Evolutionary conservation across 2,113 vertebrate species (phyloP).

Genomic region (Tachuris rubrigastra): DNA sequence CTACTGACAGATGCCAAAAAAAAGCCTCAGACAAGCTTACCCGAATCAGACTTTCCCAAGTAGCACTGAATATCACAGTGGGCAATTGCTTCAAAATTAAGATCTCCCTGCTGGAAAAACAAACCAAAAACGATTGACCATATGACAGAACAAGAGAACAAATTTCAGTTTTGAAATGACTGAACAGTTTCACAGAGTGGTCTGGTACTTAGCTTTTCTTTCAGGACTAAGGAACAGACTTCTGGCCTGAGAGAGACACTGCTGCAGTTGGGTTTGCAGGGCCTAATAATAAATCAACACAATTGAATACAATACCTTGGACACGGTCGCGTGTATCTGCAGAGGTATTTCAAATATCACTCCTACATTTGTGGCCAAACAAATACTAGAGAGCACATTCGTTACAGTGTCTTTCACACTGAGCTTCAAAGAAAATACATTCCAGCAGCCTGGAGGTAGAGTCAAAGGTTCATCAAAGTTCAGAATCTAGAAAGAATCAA

Average conservation of each 20-base stretch:
- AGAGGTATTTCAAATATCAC: conserved; percentile 84
- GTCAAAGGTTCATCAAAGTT: conserved; percentile 84
- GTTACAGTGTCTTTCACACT: conserved; percentile 75
- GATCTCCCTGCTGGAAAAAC: conserved; percentile 75
- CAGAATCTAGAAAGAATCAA: conserved; percentile 79
- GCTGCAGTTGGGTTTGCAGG: neutral
- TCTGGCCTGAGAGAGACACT: neutral
- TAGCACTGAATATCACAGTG: conserved; percentile 89
- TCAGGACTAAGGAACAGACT: neutral
- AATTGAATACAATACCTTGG: conserved; percentile 66
- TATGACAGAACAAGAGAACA: neutral
- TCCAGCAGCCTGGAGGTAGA: conserved; percentile 89
- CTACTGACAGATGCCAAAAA: neutral
- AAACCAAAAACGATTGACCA: conserved; percentile 38
- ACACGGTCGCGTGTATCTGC: conserved; percentile 76
- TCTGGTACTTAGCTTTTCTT: neutral
- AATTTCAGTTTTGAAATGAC: neutral
- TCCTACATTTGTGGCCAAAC: conserved; percentile 84
- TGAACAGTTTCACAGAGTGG: neutral
- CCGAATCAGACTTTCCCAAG: conserved; percentile 84
- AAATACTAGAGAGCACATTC: conserved; percentile 81
- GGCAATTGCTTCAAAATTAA: conserved; percentile 80
- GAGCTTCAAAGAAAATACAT: conserved; percentile 85
- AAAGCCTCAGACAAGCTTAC: conserved; percentile 67
- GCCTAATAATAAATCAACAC: neutral